Base-by-base conservation (phyloP, 1,140 invertebrate genomes). In the Pseudomyrmex sp. region DNA sequence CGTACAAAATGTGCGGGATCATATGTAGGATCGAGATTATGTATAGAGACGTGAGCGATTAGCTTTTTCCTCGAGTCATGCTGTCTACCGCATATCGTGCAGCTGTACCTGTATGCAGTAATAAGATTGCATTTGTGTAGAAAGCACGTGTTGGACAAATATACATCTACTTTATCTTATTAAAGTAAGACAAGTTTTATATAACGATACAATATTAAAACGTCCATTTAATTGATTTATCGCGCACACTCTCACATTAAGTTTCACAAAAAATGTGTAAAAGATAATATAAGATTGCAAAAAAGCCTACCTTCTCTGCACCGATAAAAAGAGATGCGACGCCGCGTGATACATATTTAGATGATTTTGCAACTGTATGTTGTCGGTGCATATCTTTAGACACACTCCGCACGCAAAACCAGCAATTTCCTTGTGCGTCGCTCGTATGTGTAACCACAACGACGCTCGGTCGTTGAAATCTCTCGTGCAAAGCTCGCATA, bases 391-490 rank as follows among this genome's bases (percentile, higher is more conserved):
- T 12, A 96, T 95, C 85, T 95, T 95, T 23, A 96, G 88, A 88
- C 96, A 96, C 50, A 96, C 92, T 20, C 95, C 95, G 85, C 96
- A 96, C 0, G 95, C 95, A 66, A 95, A 95, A n/a, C 94, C 93
- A 3, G 95, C 94, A 65, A 94, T 93, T 85, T 95, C 93, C 79
- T 95, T 94, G 84, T 96, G 96, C 23, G 95, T 95, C 13, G 95
- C 93, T 13, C 95, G 91, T 86, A 96, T 95, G 84, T 96, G 96
- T 4, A 95, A 85, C 95, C 95, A 95, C 4, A 96, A 90, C 46
- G 95, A 95, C 0, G 94, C 93, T 79, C 95, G 92, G 82, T 95
- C 95, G 72, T 94, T 95, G 73, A 95, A 95, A 74, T 95, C 95
- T 15, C 95, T 91, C 7, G 94, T 93, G 86, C 95, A 95, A 54